These are phyloP conservation scores for Meandrina meandrites DNA, from an alignment of 92 coral and sea anemone species.

Conservation along the genomic window DNA sequence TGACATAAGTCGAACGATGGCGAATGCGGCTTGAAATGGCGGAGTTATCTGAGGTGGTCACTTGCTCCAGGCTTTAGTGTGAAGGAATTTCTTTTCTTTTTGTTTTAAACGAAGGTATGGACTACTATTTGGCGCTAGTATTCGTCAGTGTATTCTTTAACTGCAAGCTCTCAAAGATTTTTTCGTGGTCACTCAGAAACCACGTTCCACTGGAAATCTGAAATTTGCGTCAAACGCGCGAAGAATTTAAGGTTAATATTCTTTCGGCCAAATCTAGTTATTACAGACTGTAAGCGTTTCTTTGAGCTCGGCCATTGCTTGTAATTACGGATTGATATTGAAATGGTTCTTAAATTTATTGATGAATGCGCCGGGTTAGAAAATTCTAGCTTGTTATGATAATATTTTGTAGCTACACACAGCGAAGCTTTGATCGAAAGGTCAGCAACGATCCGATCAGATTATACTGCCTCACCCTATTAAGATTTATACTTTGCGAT, in stretches of 20 bases:
- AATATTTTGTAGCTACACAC: background rate
- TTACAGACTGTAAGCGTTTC: background rate
- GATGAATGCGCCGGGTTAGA: background rate
- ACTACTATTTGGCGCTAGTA: background rate
- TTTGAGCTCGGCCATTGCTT: background rate
- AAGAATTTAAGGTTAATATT: conserved; percentile 1
- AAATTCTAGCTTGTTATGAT: conserved; percentile 11
- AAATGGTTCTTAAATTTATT: background rate
- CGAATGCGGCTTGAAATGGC: conserved; percentile 58
- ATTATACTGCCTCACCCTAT: background rate
- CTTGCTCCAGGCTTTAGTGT: background rate
- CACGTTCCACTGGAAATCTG: background rate
- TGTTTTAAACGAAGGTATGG: conserved; percentile 22
- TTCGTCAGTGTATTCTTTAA: background rate
- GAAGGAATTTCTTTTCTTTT: conserved; percentile 11
- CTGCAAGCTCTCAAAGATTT: background rate
- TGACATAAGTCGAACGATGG: conserved; percentile 36
- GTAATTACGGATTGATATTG: background rate
- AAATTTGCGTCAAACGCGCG: background rate
- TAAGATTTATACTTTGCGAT: background rate
- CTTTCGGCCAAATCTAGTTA: background rate
- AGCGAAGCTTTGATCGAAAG: background rate
- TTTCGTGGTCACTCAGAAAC: background rate
- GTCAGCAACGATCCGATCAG: background rate
- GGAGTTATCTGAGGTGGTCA: conserved; percentile 7